Evolutionary conservation across 2,113 vertebrate genomes (phyloP).

Genomic region (Caloenas nicobarica): DNA sequence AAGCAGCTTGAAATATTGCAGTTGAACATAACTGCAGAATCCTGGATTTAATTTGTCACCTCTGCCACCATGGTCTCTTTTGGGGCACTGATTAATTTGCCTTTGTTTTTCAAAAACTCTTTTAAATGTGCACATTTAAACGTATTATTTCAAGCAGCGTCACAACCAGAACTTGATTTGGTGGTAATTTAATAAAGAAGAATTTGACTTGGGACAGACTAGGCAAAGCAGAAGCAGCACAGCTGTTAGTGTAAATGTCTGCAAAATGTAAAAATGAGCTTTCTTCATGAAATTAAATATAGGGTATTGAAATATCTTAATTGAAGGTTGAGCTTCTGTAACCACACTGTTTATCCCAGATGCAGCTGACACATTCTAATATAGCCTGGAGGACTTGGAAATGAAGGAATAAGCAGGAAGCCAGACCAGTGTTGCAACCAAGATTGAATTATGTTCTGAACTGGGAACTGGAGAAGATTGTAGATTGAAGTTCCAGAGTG

Average conservation of each 20-base stretch:
- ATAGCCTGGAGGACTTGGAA: conserved; percentile 1
- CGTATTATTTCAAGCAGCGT: not conserved
- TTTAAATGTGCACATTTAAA: not conserved
- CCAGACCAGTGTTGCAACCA: not conserved
- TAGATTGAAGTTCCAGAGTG: not conserved
- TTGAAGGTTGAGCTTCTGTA: not conserved
- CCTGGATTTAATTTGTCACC: not conserved
- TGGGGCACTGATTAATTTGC: not conserved
- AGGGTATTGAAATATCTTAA: not conserved
- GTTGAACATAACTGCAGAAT: not conserved
- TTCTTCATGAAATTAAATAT: conserved; percentile 3
- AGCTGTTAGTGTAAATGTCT: not conserved
- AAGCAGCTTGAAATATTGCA: not conserved
- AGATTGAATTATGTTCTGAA: not conserved
- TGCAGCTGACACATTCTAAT: not conserved
- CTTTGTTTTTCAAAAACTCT: not conserved
- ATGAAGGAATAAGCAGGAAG: not conserved
- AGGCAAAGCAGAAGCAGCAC: not conserved
- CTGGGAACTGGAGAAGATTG: not conserved
- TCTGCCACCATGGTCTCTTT: not conserved
- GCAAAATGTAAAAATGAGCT: not conserved
- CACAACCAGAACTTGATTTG: not conserved
- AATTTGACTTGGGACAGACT: not conserved
- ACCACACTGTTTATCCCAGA: not conserved
- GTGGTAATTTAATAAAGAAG: not conserved